Base-by-base conservation (phyloP, 1,140 invertebrate species). In the Plodia interpunctella region DNA sequence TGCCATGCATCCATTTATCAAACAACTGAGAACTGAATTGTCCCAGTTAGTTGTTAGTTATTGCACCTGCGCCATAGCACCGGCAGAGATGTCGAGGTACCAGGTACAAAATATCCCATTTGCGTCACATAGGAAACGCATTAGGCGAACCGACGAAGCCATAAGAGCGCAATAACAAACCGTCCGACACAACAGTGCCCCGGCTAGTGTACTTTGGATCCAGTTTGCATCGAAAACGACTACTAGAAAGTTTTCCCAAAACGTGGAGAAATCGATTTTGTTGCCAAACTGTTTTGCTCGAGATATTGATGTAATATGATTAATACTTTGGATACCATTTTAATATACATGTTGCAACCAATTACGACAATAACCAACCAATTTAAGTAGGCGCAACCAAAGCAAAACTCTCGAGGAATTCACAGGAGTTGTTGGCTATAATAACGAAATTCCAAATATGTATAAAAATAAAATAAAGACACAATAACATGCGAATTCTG, bases 121-220 rank as follows among this genome's bases (percentile, higher is more conserved):
- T 85, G 73, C 80, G 76, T 79, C 82, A 84, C 83, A 84, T 87
- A 74, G 83, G 85, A 87, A 88, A 86, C 74, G 71, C 76, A 83
- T 86, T 83, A 79, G 79, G 69, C 70, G 73, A 68, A 61, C 66
- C 71, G 70, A 72, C 67, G 74, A 68, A 68, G 74, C 69, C 65
- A 73, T 74, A 74, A 78, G 72, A 80, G 78, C 73, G 78, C 82
- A 86, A 88, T 87, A 87, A n/a, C n/a, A n/a, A n/a, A 87, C 83
- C 85, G 83, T 78, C 72, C 72, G 67, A 59, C 57, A 55, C 49
- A 44, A 59, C 38, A 53, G 49, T 20, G 20, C 49, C 20, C 8
- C 5, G 51, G 15, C 38, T 44, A 15, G 38, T 44, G 38, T n/a
- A 44, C 15, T 44, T 44, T 10, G 38, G 38, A 44, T 44, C 13